These are phyloP conservation scores for Drosophila pseudoananassae DNA, from an alignment of 1,140 invertebrate species.

Conservation along the genomic window DNA sequence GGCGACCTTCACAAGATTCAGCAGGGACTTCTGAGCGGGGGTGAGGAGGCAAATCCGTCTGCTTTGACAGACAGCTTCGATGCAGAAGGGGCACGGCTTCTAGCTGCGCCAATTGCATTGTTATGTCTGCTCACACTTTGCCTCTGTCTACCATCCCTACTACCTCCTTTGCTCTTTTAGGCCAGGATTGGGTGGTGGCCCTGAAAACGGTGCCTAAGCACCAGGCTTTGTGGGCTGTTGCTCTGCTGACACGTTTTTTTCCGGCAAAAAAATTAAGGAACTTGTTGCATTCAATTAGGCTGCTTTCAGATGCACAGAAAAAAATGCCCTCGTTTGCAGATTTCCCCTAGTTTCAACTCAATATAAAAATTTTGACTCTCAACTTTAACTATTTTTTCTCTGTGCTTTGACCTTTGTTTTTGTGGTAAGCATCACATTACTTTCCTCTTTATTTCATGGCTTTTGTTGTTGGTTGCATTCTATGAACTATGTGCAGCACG, in stretches of 20 bases:
- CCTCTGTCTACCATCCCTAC: not conserved
- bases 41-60: constrained; percentile 49
- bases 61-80: constrained; percentile 64
- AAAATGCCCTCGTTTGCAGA: no score
- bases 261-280: constrained; percentile 11
- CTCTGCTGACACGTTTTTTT: constrained; percentile 43
- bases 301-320: not conserved
- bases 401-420: no score
- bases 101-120: constrained; percentile 49
- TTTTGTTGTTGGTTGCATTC: constrained; percentile 47
- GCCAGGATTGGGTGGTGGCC: constrained; percentile 32
- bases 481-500: constrained; percentile 72
- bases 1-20: constrained; percentile 40
- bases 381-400: no score
- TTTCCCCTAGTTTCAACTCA: no score
- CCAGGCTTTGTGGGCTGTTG: constrained; percentile 18
- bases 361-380: no score
- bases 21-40: not conserved
- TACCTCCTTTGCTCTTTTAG: constrained; percentile 8
- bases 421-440: constrained; percentile 2
- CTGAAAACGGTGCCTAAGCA: constrained; percentile 34
- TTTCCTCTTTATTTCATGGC: constrained; percentile 18
- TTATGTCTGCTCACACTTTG: constrained; percentile 26
- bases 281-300: constrained; percentile 59
- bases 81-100: constrained; percentile 11